phyloP scores from a whole-genome alignment of 2,797 vertebrate species.

The Ptychobarbus kaznakovi region DNA sequence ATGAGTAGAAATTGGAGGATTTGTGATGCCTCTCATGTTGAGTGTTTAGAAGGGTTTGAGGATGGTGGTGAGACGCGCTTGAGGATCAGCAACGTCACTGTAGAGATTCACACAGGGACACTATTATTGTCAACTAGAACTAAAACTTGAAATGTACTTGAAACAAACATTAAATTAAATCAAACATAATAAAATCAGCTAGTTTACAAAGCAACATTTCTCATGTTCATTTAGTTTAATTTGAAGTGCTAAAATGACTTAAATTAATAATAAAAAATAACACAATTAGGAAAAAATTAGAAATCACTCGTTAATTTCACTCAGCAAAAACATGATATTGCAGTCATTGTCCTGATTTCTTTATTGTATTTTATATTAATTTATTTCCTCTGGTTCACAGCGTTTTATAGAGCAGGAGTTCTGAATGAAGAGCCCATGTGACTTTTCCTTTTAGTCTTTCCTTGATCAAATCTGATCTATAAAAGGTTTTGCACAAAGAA shows the following conservation, averaged over 20 bases:
- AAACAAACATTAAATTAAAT: not conserved
- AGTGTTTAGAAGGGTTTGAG: not conserved
- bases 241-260: no score
- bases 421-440: constrained; percentile 5
- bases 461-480: constrained; percentile 6
- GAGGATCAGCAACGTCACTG: not conserved
- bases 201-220: no score
- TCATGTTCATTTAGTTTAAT: no score
- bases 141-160: not conserved
- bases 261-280: not conserved
- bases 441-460: not conserved
- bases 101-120: not conserved
- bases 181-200: not conserved
- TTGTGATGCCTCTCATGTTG: not conserved
- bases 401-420: not conserved
- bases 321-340: not conserved
- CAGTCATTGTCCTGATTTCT: not conserved
- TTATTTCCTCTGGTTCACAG: not conserved
- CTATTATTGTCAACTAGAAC: not conserved
- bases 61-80: not conserved
- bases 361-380: not conserved
- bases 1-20: not conserved
- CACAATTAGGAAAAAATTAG: no score
- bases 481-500: not conserved
- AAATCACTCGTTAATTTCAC: no score